Evolutionary conservation across 2,113 vertebrate genomes (phyloP), one percentile per base, ranked within the genome.

Genomic region (Podiceps cristatus): DNA sequence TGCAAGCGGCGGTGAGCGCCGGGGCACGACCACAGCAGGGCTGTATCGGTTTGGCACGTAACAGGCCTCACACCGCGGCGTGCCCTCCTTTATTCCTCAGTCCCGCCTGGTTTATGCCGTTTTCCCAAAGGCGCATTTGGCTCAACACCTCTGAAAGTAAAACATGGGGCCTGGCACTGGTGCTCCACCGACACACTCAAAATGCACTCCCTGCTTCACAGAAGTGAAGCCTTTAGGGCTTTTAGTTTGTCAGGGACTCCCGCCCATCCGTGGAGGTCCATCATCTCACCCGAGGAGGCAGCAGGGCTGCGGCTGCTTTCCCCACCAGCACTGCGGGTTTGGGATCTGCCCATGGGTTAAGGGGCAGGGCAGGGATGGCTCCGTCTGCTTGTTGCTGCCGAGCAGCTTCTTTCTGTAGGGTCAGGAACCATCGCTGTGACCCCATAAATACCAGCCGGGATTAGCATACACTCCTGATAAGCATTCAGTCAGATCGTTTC

Each of bases 81-180:
- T 5, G 9, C 2, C 31, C 27, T 37, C 18, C 0, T 6, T 15
- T 12, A 13, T 4, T 7, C 8, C 33, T 28, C 44, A 3, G 3
- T 1, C 8, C 4, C 4, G 58, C 28, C 52, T 1, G 13, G 4
- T 18, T 4, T 5, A 1, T 3, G 44, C 11, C 13, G 6, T 35
- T 24, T 27, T 11, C 44, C 68, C n/a, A 13, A 18, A 5, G 25
- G 20, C 33, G 1, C 3, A 0, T 3, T 49, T 13, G 7, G 35
- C 5, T 13, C 0, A 6, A 7, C 8, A 0, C 5, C 19, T 37
- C 12, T 5, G 27, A 1, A 16, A 4, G 2, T 8, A 18, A 12
- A 5, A 23, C 3, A 1, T 5, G 35, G 8, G 8, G 19, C 37
- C 5, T 11, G 1, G 62, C 10, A 0, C 7, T 4, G 56, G 13